Percentiles rank a stretch among this genome's conserved stretches.
Evolutionary conservation across 2,888 invertebrate genomes (phyloP).

Genomic region (Vandiemenella viatica): DNA sequence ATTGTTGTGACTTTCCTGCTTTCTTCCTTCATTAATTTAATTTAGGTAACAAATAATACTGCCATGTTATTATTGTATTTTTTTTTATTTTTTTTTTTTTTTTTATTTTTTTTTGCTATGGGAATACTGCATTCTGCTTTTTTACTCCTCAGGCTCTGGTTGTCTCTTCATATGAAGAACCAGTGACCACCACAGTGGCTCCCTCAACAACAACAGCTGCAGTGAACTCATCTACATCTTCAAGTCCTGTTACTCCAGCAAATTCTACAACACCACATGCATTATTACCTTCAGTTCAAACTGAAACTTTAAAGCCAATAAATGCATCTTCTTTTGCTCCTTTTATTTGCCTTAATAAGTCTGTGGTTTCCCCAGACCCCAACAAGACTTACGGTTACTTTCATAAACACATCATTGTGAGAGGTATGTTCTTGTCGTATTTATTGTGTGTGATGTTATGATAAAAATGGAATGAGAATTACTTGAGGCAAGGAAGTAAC

Average conservation of each 20-base stretch:
- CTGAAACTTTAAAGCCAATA: background rate
- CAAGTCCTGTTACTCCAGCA: conserved; percentile 7
- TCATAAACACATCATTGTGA: conserved; percentile 42
- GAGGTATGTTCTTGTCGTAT: conserved; percentile 48
- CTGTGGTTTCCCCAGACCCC: conserved; percentile 44
- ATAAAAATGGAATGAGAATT: background rate
- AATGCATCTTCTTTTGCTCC: conserved; percentile 27
- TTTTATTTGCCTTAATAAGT: conserved; percentile 40
- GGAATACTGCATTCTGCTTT: no score
- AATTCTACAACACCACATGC: conserved; percentile 12
- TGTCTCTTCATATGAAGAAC: conserved; percentile 47
- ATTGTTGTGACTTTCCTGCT: no score
- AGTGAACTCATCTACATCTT: background rate
- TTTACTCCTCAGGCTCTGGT: conserved; percentile 41
- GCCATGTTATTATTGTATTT: no score
- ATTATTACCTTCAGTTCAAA: conserved; percentile 9
- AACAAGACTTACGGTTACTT: conserved; percentile 62
- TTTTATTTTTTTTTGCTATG: no score
- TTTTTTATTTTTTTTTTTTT: no score
- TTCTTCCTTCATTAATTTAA: no score
- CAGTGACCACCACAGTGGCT: conserved; percentile 18
- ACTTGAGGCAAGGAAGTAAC: no score
- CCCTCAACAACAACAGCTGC: conserved; percentile 17
- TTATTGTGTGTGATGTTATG: background rate
- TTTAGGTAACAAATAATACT: no score